A percentile compares a stretch with the other conserved stretches of the same genome.
Conservation (phyloP, 2,113 vertebrate species). For the Sinocyclocheilus grahami region DNA sequence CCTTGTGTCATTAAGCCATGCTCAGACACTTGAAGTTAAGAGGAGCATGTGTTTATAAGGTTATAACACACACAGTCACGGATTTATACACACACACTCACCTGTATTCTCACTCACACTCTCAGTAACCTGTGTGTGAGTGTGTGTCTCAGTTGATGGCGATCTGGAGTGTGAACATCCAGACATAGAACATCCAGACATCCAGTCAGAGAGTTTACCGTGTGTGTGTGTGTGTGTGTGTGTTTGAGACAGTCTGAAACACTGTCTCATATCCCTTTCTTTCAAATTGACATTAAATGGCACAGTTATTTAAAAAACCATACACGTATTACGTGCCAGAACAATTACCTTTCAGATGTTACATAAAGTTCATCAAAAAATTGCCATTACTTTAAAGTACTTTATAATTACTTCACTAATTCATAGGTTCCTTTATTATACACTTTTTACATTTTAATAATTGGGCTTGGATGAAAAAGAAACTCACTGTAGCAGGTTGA, state of each 20-base stretch:
- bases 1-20: neutral
- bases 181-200: constrained; percentile 48
- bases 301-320: too few relatives aligned
- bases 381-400: neutral
- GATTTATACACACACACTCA: constrained; percentile 65
- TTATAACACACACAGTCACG: constrained; percentile 49
- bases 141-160: constrained; percentile 59
- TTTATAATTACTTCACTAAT: neutral
- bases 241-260: neutral
- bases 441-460: too few relatives aligned
- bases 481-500: constrained; percentile 82
- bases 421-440: neutral
- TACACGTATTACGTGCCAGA: too few relatives aligned
- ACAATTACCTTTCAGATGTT: neutral
- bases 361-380: neutral
- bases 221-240: constrained; percentile 17
- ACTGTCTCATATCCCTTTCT: neutral
- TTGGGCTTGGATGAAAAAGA: neutral
- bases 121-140: constrained; percentile 45
- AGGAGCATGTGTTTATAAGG: constrained; percentile 25
- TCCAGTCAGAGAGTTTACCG: constrained; percentile 42
- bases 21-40: constrained; percentile 49
- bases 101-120: constrained; percentile 68
- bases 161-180: constrained; percentile 66
- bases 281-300: neutral